Evolutionary conservation across 1,140 invertebrate species (phyloP).

Genomic region (Tetragnatha versicolor): DNA sequence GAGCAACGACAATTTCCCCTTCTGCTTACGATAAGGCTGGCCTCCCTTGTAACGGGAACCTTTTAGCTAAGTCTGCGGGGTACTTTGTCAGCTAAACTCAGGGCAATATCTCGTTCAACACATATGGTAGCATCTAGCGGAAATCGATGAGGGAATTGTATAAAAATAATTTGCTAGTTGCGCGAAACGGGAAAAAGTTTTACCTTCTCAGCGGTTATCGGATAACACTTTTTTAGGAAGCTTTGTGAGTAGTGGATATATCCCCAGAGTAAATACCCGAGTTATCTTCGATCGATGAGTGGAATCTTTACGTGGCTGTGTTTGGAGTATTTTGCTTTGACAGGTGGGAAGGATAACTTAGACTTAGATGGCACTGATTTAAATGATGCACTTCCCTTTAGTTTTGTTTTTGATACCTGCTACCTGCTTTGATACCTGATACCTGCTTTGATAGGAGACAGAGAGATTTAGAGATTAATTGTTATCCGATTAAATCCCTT

Average conservation of each 20-base stretch:
- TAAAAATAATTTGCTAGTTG: conserved; percentile 45
- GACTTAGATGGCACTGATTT: no score
- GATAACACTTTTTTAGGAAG: conserved; percentile 17
- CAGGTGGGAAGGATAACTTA: no score
- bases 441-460: no score
- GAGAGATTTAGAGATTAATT: no score
- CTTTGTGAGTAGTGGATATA: no score
- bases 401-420: neutral
- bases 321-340: no score
- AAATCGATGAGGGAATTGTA: conserved; percentile 40
- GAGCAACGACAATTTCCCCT: neutral
- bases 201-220: conserved; percentile 35
- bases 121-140: conserved; percentile 34
- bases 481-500: no score
- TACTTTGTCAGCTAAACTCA: neutral
- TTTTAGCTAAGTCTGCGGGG: neutral
- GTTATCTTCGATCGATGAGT: no score
- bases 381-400: neutral
- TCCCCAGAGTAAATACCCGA: no score
- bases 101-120: conserved; percentile 29
- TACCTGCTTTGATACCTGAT: neutral
- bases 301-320: no score
- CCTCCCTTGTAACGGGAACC: no score
- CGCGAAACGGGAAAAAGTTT: conserved; percentile 17
- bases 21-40: neutral